Percentiles rank a stretch among this genome's conserved stretches.
Evolutionary conservation across 2,113 vertebrate genomes (phyloP).

Genomic region (Calypte anna): DNA sequence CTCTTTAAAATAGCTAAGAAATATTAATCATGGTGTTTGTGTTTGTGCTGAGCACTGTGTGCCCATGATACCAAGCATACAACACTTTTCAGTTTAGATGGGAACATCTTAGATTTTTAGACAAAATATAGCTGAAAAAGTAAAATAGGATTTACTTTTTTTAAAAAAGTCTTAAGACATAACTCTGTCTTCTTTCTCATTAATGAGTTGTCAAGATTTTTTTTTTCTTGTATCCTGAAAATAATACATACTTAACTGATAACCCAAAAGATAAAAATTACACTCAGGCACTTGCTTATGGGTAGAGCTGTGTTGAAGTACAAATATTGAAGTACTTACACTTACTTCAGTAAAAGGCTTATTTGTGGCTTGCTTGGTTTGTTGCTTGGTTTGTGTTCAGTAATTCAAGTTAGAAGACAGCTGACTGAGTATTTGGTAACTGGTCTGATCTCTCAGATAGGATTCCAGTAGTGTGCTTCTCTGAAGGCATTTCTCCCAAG

Average conservation of each 20-base stretch:
- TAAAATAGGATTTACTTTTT: neutral
- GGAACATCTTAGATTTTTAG: neutral
- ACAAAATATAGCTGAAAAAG: neutral
- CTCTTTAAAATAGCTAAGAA: neutral
- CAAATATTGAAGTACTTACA: neutral
- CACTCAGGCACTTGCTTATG: neutral
- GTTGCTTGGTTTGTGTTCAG: neutral
- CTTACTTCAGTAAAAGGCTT: neutral
- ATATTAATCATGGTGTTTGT: neutral
- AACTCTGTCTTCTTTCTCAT: neutral
- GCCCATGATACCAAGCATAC: neutral
- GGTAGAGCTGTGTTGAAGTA: neutral
- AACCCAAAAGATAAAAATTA: neutral
- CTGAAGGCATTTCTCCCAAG: neutral
- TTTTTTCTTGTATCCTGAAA: neutral
- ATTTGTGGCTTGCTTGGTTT: neutral
- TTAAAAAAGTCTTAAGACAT: neutral
- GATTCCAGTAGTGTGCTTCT: neutral
- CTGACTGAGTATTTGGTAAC: neutral
- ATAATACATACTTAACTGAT: neutral
- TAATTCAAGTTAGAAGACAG: neutral
- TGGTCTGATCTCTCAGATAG: neutral
- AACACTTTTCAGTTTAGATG: neutral
- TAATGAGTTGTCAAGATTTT: neutral
- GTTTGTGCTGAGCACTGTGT: neutral